These are phyloP conservation scores for Podilymbus podiceps DNA, from an alignment of 2,113 vertebrate species.

Conservation along the genomic window DNA sequence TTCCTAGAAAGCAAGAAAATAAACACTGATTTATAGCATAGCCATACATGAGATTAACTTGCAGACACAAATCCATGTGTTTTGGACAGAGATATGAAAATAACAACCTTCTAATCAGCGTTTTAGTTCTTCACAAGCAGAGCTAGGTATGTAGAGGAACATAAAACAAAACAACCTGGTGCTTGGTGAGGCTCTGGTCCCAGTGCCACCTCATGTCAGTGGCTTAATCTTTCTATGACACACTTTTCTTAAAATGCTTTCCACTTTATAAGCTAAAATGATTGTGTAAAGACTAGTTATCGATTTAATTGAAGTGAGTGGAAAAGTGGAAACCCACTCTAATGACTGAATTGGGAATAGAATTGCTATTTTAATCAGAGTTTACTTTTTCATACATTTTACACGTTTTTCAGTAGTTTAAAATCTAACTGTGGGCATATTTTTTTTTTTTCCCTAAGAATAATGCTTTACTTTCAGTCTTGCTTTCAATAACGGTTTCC, in stretches of 20 bases:
- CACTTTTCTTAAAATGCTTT: not conserved
- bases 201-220: not conserved
- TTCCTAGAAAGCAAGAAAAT: not conserved
- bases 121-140: not conserved
- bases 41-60: not conserved
- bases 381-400: not conserved
- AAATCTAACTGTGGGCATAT: not conserved
- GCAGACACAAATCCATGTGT: not conserved
- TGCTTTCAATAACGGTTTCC: not conserved
- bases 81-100: not conserved
- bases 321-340: not conserved
- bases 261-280: not conserved
- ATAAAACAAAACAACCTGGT: not conserved
- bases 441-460: not conserved
- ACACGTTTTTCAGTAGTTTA: not conserved
- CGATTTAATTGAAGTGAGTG: not conserved
- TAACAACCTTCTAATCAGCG: not conserved
- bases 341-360: not conserved
- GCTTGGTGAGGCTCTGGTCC: not conserved
- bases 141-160: not conserved
- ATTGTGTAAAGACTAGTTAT: not conserved
- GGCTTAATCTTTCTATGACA: not conserved
- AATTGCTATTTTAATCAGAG: not conserved
- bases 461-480: not conserved
- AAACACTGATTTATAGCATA: not conserved